Conservation (phyloP, 2,113 vertebrate genomes). For the Pygoscelis antarcticus region DNA sequence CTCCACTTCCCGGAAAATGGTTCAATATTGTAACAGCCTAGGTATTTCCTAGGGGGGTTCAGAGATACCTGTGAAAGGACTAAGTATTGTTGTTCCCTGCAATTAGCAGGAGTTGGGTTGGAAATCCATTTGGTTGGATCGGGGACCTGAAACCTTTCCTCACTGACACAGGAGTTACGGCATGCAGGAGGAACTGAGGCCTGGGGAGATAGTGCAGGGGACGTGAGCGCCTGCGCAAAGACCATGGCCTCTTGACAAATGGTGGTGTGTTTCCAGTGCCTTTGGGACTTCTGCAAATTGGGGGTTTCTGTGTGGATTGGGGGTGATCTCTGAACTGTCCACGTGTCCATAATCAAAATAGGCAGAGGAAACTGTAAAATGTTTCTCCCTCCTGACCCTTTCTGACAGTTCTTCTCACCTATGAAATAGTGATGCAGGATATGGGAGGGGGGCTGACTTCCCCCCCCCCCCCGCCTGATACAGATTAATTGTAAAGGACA, state of each 20-base stretch:
- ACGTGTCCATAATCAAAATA: rapidly evolving
- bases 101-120: not conserved
- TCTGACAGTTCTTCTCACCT: not conserved
- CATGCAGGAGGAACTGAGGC: not conserved
- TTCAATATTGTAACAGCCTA: not conserved
- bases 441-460: not conserved
- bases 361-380: not conserved
- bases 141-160: not conserved
- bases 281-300: not conserved
- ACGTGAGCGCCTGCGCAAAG: no score
- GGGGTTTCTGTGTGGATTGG: not conserved
- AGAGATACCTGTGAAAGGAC: not conserved
- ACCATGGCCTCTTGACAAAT: not conserved
- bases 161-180: rapidly evolving
- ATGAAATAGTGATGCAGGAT: not conserved
- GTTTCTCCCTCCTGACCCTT: not conserved
- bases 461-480: rapidly evolving
- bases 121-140: not conserved
- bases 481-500: not conserved
- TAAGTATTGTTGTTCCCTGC: not conserved
- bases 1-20: not conserved
- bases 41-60: not conserved
- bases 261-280: not conserved
- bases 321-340: not conserved
- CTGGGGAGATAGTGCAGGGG: not conserved